Evolutionary conservation across 2,797 vertebrate genomes (phyloP).

Genomic region (Triplophysa bombifrons): DNA sequence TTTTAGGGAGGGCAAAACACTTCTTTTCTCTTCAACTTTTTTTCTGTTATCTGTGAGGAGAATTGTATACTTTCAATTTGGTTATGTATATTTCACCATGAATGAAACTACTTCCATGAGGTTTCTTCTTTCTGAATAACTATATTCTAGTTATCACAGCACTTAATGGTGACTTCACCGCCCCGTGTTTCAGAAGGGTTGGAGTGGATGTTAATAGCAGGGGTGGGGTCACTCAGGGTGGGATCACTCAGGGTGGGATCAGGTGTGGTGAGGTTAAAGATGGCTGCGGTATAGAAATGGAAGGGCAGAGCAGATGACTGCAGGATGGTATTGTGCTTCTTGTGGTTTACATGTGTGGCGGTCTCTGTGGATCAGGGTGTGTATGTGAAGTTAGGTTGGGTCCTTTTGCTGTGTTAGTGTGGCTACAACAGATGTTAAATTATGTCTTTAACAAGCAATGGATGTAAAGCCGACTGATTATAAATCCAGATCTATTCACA

Average conservation of each 20-base stretch:
- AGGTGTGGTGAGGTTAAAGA: slow-evolving; percentile 14
- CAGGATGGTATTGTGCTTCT: background rate
- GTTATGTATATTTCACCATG: slow-evolving; percentile 2
- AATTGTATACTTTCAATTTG: slow-evolving; percentile 5
- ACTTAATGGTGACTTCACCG: background rate
- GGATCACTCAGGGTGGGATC: slow-evolving; percentile 21
- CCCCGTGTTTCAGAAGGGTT: background rate
- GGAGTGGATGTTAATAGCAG: slow-evolving; percentile 10
- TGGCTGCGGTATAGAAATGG: slow-evolving; percentile 8
- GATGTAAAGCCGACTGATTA: background rate
- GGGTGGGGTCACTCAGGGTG: slow-evolving; percentile 30
- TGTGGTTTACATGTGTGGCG: background rate
- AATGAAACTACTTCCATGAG: background rate
- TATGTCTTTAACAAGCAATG: background rate
- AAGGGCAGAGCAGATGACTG: background rate
- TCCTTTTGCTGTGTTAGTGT: slow-evolving; percentile 5
- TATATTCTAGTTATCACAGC: background rate
- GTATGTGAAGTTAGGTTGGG: slow-evolving; percentile 4
- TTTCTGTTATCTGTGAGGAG: background rate
- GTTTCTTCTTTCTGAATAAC: slow-evolving; percentile 1
- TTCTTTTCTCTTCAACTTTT: background rate
- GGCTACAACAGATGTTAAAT: slow-evolving; percentile 25
- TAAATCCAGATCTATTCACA: background rate
- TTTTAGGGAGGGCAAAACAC: background rate
- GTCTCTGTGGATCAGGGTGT: slow-evolving; percentile 31